Percentiles rank a stretch among this genome's conserved stretches.
phyloP scores from a whole-genome alignment of 1,140 invertebrate species.

The Trachymyrmex septentrionalis region DNA sequence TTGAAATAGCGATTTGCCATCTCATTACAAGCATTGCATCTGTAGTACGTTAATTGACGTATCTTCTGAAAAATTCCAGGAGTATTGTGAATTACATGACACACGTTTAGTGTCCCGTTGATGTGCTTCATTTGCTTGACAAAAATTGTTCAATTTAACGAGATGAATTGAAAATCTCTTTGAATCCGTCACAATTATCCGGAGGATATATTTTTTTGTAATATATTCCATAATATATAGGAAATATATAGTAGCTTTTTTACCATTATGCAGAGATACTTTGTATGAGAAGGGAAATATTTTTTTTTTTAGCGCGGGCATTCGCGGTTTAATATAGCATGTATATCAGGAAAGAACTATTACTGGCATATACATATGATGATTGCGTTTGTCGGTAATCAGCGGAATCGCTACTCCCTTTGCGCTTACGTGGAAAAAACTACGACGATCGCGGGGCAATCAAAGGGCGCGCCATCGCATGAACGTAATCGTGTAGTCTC shows the following conservation, averaged over 20 bases:
- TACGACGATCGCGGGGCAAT: slow-evolving; percentile 42
- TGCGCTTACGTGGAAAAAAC: slow-evolving; percentile 35
- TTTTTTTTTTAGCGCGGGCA: slow-evolving; percentile 38
- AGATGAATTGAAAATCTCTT: too few relatives aligned
- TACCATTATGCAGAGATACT: neutral
- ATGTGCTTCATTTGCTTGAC: too few relatives aligned
- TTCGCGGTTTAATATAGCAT: slow-evolving; percentile 1
- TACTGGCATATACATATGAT: slow-evolving; percentile 20
- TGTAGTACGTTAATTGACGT: too few relatives aligned
- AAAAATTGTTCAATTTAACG: too few relatives aligned
- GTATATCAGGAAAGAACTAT: slow-evolving; percentile 35
- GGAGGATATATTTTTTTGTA: neutral
- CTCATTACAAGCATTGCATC: too few relatives aligned
- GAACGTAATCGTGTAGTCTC: slow-evolving; percentile 45
- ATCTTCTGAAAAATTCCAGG: too few relatives aligned
- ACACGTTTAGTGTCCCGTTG: too few relatives aligned
- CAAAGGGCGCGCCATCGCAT: slow-evolving; percentile 49
- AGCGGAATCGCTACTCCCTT: slow-evolving; percentile 25
- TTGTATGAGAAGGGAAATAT: neutral
- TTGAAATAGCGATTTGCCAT: too few relatives aligned
- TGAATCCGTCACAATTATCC: too few relatives aligned
- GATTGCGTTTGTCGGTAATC: slow-evolving; percentile 44
- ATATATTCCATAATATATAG: neutral
- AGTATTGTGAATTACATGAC: too few relatives aligned
- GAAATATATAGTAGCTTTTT: neutral